phyloP scores from a whole-genome alignment of 2,888 invertebrate genomes.

The Napeogenes sylphis region DNA sequence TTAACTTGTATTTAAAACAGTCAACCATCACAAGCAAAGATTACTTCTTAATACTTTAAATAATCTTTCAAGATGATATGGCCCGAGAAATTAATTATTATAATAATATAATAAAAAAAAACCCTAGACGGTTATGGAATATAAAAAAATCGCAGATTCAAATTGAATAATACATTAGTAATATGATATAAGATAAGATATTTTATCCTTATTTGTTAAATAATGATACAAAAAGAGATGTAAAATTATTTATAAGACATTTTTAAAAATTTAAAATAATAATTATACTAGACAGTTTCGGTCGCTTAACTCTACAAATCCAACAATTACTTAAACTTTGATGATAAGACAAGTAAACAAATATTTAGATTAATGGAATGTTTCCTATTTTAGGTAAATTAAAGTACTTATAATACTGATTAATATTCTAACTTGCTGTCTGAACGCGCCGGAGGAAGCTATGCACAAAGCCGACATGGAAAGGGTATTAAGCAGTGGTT shows the following conservation, averaged over 20 bases:
- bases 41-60: too few species aligned
- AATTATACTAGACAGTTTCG: slow-evolving; percentile 1
- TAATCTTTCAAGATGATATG: too few species aligned
- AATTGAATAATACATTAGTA: too few species aligned
- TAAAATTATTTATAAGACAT: neutral
- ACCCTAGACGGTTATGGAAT: too few species aligned
- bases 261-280: neutral
- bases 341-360: slow-evolving; percentile 15
- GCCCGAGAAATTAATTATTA: too few species aligned
- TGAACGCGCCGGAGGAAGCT: slow-evolving; percentile 52
- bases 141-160: too few species aligned
- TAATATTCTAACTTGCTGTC: slow-evolving; percentile 56
- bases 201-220: too few species aligned
- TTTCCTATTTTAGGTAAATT: slow-evolving; percentile 44
- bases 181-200: too few species aligned
- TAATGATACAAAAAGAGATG: neutral
- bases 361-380: slow-evolving; percentile 62
- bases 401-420: slow-evolving; percentile 60
- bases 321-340: slow-evolving; percentile 23
- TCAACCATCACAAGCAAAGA: too few species aligned
- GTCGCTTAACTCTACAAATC: slow-evolving; percentile 6
- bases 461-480: slow-evolving; percentile 68
- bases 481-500: slow-evolving; percentile 74
- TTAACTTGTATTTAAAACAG: too few species aligned
- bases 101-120: too few species aligned